These are phyloP conservation scores for Pygocentrus nattereri DNA, from an alignment of 2,797 vertebrate species.

Conservation along the genomic window DNA sequence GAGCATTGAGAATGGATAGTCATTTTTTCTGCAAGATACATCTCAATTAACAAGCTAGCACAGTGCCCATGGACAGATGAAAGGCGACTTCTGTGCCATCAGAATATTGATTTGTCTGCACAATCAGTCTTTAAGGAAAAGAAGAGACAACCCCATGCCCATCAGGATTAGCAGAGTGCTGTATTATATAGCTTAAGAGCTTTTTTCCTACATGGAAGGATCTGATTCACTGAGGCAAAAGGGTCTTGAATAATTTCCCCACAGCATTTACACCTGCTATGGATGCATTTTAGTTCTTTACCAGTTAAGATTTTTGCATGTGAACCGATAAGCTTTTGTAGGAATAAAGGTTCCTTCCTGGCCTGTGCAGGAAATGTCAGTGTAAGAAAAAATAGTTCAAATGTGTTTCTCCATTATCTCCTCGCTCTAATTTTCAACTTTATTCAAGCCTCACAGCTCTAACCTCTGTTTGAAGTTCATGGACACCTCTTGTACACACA, in stretches of 20 bases:
- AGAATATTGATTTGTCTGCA: slow-evolving; percentile 66
- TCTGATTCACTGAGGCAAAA: too few species aligned
- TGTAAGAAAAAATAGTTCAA: neutral
- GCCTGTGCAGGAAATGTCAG: neutral
- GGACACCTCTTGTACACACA: neutral
- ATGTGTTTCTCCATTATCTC: neutral
- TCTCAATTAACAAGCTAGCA: slow-evolving; percentile 75
- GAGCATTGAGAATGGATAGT: slow-evolving; percentile 76
- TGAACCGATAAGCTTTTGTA: neutral
- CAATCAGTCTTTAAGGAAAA: slow-evolving; percentile 63
- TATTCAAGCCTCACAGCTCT: neutral
- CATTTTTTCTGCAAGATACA: slow-evolving; percentile 75
- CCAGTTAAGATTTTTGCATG: neutral
- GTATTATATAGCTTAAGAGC: slow-evolving; percentile 19
- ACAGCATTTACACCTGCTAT: neutral
- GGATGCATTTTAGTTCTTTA: neutral
- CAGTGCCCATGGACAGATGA: slow-evolving; percentile 68
- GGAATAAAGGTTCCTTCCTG: neutral
- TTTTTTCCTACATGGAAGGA: neutral
- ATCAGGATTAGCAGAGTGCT: slow-evolving; percentile 78
- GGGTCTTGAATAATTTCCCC: neutral
- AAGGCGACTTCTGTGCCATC: slow-evolving; percentile 64
- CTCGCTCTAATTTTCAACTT: neutral
- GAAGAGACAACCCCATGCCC: slow-evolving; percentile 61
- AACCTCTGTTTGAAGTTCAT: neutral